These are phyloP conservation scores for Hippocampus barbouri DNA, from an alignment of 2,113 vertebrate species.

Conservation along the genomic window DNA sequence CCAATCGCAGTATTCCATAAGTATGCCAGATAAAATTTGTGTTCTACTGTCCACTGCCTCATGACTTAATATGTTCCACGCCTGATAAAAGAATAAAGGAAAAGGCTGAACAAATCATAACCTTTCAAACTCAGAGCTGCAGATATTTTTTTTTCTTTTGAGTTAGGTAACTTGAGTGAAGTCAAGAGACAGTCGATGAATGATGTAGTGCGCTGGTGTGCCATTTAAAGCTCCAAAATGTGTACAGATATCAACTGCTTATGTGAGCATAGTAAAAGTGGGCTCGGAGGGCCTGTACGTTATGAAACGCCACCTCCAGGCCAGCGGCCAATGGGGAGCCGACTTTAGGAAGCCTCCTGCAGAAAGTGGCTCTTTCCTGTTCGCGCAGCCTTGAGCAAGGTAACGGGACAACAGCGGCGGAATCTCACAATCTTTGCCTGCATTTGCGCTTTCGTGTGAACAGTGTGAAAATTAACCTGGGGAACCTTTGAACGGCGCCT, in stretches of 20 bases:
- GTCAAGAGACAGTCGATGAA: background rate
- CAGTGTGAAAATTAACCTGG: background rate
- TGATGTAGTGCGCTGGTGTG: background rate
- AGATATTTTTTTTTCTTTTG: background rate
- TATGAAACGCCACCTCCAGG: constrained; percentile 27
- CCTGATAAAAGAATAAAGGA: background rate
- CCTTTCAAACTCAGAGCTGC: background rate
- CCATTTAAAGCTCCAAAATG: background rate
- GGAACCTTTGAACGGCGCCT: constrained; percentile 17
- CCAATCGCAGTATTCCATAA: too few relatives aligned
- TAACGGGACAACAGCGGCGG: too few relatives aligned
- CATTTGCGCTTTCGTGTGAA: background rate
- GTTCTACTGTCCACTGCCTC: background rate
- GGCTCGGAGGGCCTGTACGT: too few relatives aligned
- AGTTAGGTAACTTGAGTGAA: background rate
- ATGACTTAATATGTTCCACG: background rate
- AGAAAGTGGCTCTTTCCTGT: constrained; percentile 38
- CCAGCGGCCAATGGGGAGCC: constrained; percentile 49
- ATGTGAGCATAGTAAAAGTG: background rate
- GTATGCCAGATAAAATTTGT: too few relatives aligned
- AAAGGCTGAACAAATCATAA: background rate
- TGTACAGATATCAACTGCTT: background rate
- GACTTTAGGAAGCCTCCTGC: constrained; percentile 30
- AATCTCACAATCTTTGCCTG: background rate
- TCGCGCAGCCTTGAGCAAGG: constrained; percentile 34